These are phyloP conservation scores for Nibea albiflora DNA, from an alignment of 2,113 vertebrate genomes.

Conservation along the genomic window DNA sequence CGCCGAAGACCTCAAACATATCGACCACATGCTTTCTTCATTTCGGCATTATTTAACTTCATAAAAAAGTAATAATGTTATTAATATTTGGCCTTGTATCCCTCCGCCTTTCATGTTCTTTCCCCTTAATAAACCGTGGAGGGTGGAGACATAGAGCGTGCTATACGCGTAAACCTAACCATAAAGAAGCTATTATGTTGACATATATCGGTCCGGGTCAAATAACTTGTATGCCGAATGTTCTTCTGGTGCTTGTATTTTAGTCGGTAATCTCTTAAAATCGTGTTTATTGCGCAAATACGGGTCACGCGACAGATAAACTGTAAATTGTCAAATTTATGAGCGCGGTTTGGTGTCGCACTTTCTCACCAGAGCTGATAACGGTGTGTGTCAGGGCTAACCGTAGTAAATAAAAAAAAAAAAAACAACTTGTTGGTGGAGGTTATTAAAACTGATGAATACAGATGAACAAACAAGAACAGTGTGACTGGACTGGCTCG, in stretches of 20 bases:
- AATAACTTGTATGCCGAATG: not conserved
- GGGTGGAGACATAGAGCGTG: not conserved
- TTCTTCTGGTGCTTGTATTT: accelerated
- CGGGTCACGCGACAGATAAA: not conserved
- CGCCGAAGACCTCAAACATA: not conserved
- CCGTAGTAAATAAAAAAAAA: not conserved
- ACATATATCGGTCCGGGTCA: not conserved
- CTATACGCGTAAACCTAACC: no score
- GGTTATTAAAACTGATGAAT: not conserved
- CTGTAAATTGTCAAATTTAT: not conserved
- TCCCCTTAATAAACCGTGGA: not conserved
- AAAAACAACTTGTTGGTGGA: not conserved
- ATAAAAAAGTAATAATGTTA: accelerated
- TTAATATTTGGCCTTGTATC: not conserved
- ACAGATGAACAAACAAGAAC: not conserved
- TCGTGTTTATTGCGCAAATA: accelerated
- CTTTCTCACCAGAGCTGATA: not conserved
- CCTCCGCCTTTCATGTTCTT: not conserved
- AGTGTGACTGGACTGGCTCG: not conserved
- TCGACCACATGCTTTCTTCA: accelerated
- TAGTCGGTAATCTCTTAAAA: accelerated
- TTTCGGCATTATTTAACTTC: not conserved
- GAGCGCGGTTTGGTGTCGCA: not conserved
- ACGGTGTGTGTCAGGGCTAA: not conserved
- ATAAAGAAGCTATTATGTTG: not conserved